Evolutionary conservation across 2,888 invertebrate species (phyloP).

Genomic region (Pollenia amentaria): DNA sequence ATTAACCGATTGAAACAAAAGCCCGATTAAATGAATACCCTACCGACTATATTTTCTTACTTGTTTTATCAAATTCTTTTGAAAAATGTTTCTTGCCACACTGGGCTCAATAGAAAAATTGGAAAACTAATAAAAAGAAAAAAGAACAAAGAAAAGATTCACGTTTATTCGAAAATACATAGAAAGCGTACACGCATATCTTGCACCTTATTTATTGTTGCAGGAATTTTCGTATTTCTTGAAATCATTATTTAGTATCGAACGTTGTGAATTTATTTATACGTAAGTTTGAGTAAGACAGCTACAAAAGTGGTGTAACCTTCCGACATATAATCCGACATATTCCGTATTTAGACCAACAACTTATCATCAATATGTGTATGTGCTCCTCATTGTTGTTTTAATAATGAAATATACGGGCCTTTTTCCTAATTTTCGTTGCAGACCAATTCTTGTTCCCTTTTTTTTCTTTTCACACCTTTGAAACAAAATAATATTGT

Average conservation of each 20-base stretch:
- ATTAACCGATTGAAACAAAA: no score
- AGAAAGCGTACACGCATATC: neutral
- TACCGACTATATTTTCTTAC: no score
- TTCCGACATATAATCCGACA: neutral
- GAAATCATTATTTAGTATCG: no score
- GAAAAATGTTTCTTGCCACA: no score
- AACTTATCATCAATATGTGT: neutral
- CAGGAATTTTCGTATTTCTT: no score
- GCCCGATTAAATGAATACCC: no score
- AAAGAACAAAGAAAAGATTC: neutral
- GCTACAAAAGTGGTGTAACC: neutral
- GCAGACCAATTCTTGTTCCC: neutral
- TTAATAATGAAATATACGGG: slow-evolving; percentile 4
- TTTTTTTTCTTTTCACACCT: neutral
- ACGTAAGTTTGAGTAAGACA: neutral
- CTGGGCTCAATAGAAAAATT: neutral
- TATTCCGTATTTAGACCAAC: neutral
- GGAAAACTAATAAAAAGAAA: neutral
- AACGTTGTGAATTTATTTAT: neutral
- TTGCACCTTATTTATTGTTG: neutral
- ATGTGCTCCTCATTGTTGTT: neutral
- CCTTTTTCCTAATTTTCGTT: slow-evolving; percentile 9
- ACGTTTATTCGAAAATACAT: no score
- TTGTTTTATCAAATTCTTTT: no score
- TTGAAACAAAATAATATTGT: slow-evolving; percentile 7